These are phyloP conservation scores for Caenorhabditis imperialis DNA, from an alignment of 2,888 invertebrate genomes.

Conservation along the genomic window DNA sequence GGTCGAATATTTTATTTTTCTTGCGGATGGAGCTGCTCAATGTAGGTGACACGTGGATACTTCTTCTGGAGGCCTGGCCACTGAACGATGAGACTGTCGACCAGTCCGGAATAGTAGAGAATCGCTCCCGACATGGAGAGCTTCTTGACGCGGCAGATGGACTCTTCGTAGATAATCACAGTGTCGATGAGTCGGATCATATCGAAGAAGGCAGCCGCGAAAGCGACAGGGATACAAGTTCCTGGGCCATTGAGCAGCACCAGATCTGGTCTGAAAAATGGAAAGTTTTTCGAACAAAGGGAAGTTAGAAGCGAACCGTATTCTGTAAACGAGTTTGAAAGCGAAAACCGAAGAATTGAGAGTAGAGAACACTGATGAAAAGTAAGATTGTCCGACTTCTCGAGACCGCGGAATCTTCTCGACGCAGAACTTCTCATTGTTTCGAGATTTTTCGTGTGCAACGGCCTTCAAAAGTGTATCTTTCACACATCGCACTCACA, in stretches of 20 bases:
- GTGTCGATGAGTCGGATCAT: conserved; percentile 79
- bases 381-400: conserved; percentile 87
- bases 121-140: conserved; percentile 89
- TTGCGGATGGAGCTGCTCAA: conserved; percentile 46
- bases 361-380: conserved; percentile 87
- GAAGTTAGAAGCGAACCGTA: conserved; percentile 82
- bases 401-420: conserved; percentile 84
- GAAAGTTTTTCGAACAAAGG: neutral
- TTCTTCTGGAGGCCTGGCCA: conserved; percentile 87
- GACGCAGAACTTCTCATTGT: conserved; percentile 44
- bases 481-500: neutral
- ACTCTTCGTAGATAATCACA: conserved; percentile 90
- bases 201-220: conserved; percentile 84
- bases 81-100: conserved; percentile 91
- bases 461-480: conserved; percentile 14
- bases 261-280: conserved; percentile 83
- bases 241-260: conserved; percentile 96
- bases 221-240: conserved; percentile 92
- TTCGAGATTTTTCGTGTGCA: conserved; percentile 22
- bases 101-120: conserved; percentile 85
- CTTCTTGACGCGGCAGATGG: conserved; percentile 91
- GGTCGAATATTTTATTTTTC: neutral
- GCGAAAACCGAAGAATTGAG: conserved; percentile 84
- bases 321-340: conserved; percentile 84
- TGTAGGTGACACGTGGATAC: conserved; percentile 81